Percentiles rank a stretch among this genome's conserved stretches.
These are phyloP conservation scores for Mizuhopecten yessoensis DNA, from an alignment of 1,140 invertebrate genomes.

Conservation along the genomic window DNA sequence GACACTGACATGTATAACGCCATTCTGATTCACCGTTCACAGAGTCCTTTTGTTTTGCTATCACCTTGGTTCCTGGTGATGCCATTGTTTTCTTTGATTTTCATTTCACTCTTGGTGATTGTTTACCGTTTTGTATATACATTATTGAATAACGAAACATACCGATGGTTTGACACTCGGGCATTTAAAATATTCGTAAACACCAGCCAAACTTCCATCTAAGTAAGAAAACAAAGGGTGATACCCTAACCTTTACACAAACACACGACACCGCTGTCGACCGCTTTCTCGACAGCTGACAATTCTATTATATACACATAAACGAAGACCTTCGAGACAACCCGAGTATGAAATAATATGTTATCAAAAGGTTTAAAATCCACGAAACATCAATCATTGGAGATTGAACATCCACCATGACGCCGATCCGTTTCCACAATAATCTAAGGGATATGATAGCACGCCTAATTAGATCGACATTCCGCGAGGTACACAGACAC, in stretches of 20 bases:
- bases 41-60: background rate
- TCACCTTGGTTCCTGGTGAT: conserved; percentile 23
- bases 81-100: background rate
- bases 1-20: too few relatives aligned
- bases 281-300: background rate
- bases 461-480: background rate
- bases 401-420: background rate
- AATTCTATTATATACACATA: background rate
- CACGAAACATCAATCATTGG: background rate
- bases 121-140: background rate
- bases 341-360: background rate
- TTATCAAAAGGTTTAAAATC: conserved; percentile 28
- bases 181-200: background rate
- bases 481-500: background rate
- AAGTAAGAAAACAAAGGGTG: background rate
- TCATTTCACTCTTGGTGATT: background rate
- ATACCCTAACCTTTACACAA: background rate
- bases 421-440: background rate
- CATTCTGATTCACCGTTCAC: too few relatives aligned
- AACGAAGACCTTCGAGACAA: background rate
- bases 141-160: background rate
- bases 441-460: background rate
- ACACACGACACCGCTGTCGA: background rate
- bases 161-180: background rate
- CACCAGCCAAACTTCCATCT: background rate